These are phyloP conservation scores for Mystacides longicornis DNA, from an alignment of 2,888 invertebrate genomes.

Conservation along the genomic window DNA sequence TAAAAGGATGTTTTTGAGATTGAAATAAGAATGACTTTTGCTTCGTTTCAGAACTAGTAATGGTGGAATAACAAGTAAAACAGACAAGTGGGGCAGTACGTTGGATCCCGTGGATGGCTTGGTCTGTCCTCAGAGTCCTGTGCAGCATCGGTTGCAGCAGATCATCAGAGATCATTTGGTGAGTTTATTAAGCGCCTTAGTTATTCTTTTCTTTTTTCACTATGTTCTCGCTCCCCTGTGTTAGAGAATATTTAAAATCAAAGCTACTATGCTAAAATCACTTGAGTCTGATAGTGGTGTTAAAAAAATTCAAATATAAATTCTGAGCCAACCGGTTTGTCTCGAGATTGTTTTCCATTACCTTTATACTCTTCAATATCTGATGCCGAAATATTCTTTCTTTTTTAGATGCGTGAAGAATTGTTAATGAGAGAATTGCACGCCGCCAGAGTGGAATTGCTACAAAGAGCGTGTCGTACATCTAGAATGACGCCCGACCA, in stretches of 20 bases:
- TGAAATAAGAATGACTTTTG: too few relatives aligned
- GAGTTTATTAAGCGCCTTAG: too few relatives aligned
- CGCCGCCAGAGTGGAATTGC: conserved; percentile 66
- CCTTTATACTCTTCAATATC: too few relatives aligned
- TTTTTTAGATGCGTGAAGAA: conserved; percentile 63
- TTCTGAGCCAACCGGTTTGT: too few relatives aligned
- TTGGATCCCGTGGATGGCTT: conserved; percentile 68
- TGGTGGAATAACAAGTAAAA: not conserved
- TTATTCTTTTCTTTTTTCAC: too few relatives aligned
- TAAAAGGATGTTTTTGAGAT: too few relatives aligned
- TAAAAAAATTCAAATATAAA: too few relatives aligned
- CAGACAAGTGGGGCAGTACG: conserved; percentile 29
- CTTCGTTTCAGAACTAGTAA: not conserved
- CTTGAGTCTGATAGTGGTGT: too few relatives aligned
- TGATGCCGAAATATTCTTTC: not conserved
- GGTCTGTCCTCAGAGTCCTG: conserved; percentile 60
- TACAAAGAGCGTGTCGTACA: conserved; percentile 38
- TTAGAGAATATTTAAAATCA: too few relatives aligned
- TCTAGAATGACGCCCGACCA: conserved; percentile 45
- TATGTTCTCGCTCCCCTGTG: too few relatives aligned
- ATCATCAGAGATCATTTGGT: conserved; percentile 77
- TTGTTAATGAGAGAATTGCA: conserved; percentile 70
- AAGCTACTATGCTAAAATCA: too few relatives aligned
- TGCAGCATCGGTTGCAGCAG: conserved; percentile 72
- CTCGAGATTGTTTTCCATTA: too few relatives aligned